A percentile compares a stretch with the other conserved stretches of the same genome.
Evolutionary conservation across 2,113 vertebrate genomes (phyloP).

Genomic region (Sus scrofa): T2T-Sscrofa CM000830.6:37682001-37682500

Average conservation of each 20-base stretch:
- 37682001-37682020: slow-evolving; percentile 24
- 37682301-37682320: background rate
- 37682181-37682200: background rate
- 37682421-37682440: background rate
- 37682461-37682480: background rate
- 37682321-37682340: background rate
- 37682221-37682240: slow-evolving; percentile 25
- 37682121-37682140: background rate
- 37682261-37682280: slow-evolving; percentile 42
- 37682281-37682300: background rate
- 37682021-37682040: background rate
- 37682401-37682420: background rate
- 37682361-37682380: background rate
- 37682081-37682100: background rate
- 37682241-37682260: slow-evolving; percentile 2
- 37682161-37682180: background rate
- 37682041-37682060: slow-evolving; percentile 27
- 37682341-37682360: background rate
- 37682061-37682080: background rate
- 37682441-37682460: background rate
- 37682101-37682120: background rate
- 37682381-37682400: background rate
- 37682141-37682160: slow-evolving; percentile 38
- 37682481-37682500: background rate
- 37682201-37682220: background rate